Evolutionary conservation across 2,797 vertebrate genomes (phyloP).

Genomic region (Tragelaphus eurycerus): DNA sequence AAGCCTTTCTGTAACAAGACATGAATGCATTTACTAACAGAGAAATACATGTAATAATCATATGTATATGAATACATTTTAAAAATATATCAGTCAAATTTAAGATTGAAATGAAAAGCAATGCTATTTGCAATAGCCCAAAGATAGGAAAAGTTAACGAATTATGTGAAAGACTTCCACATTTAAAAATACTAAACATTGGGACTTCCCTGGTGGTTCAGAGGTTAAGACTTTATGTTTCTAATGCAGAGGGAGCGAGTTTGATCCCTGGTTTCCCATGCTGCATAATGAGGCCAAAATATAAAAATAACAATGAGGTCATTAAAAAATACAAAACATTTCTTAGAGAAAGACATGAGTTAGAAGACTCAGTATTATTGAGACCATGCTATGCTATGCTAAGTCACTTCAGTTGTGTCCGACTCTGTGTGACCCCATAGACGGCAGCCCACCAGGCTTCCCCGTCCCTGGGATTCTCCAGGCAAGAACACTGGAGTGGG

Average conservation of each 20-base stretch:
- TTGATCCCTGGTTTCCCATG: background rate
- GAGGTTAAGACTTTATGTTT: background rate
- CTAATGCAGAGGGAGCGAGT: background rate
- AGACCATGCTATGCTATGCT: background rate
- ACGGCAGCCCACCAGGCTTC: too few species aligned
- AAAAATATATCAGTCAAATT: background rate
- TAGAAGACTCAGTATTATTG: background rate
- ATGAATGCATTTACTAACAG: background rate
- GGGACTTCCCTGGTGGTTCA: background rate
- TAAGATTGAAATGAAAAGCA: background rate
- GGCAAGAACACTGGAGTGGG: too few species aligned
- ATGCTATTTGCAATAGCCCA: background rate
- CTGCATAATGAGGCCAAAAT: background rate
- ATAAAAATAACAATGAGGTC: too few species aligned
- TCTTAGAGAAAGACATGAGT: background rate
- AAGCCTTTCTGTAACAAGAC: background rate
- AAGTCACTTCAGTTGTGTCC: too few species aligned
- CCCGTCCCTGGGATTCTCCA: too few species aligned
- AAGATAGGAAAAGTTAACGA: background rate
- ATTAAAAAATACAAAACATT: background rate
- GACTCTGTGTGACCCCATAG: too few species aligned
- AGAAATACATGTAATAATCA: background rate
- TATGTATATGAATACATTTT: background rate
- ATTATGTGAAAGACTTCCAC: background rate
- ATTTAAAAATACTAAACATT: background rate